Percentiles rank a stretch among this genome's conserved stretches.
phyloP scores from a whole-genome alignment of 2,888 invertebrate genomes.

The Volucella inflata region DNA sequence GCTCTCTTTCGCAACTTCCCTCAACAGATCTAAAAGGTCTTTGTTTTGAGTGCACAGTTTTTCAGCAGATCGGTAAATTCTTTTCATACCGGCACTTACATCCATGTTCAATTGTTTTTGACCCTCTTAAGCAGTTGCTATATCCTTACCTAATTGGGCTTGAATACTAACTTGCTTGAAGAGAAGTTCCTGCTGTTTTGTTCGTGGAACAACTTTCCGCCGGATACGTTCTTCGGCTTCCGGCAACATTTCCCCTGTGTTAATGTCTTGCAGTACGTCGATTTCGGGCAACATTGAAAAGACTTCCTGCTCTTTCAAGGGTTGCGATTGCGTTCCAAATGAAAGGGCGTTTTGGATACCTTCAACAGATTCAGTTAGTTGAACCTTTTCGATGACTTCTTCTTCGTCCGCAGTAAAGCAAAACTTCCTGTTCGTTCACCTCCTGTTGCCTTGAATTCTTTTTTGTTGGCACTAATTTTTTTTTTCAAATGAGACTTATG shows the following conservation, averaged over 20 bases:
- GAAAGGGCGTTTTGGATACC: too few relatives aligned
- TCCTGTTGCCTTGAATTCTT: constrained; percentile 17
- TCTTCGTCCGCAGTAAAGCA: constrained; percentile 8
- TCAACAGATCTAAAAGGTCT: not conserved
- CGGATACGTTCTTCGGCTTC: not conserved
- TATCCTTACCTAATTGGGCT: not conserved
- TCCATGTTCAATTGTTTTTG: not conserved
- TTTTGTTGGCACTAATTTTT: constrained; percentile 9
- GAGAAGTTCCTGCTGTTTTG: too few relatives aligned
- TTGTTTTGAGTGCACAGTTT: not conserved
- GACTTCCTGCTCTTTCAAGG: not conserved
- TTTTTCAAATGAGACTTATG: not conserved
- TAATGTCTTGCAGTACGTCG: too few relatives aligned
- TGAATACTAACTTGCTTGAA: not conserved
- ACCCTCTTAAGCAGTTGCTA: not conserved
- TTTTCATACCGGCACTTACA: not conserved
- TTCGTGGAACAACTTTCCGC: too few relatives aligned
- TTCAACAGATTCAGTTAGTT: constrained; percentile 11
- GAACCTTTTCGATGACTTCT: not conserved
- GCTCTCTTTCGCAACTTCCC: not conserved
- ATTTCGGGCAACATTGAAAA: too few relatives aligned
- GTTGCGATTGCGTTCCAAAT: not conserved
- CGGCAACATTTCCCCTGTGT: too few relatives aligned
- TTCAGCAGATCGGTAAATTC: not conserved
- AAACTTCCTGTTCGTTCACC: constrained; percentile 24